Evolutionary conservation across 2,888 invertebrate genomes (phyloP), one percentile per base, ranked within the genome.

Genomic region (Busseola fusca): DNA sequence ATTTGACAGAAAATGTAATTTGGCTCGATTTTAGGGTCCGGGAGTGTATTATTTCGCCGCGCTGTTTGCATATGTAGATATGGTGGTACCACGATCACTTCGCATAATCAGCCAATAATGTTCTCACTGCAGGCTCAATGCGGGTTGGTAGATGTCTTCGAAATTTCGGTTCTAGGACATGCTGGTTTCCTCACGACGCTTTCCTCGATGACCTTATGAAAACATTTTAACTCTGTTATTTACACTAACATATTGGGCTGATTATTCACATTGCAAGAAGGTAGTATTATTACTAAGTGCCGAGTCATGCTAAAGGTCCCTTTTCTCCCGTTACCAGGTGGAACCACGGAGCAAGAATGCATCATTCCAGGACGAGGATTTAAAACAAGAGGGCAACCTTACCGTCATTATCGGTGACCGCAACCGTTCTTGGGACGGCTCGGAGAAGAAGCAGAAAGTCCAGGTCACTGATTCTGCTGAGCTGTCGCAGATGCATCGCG

Each of bases 401-500:
- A 73, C 83, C 1, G 74, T 78, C 25, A 86, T 81, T 48, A 78
- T 86, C 1, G 89, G 87, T 16, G 91, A 91, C 71, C 87, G 87
- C 73, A 88, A 88, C 68, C 88, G 88, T 71, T 91, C 92, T 48
- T 92, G 92, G 92, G 90, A 90, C 78, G 86, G 83, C 1, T 83
- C 76, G 48, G 87, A 87, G 72, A 84, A 86, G 73, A 91, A 89
- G 58, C 90, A 89, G 30, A 82, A 86, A 2, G 91, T 91, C 37
- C 76, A 90, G 0, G 82, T 93, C 52, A 91, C 87, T 63, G 92
- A 93, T 34, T 34, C 34, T 25, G 82, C 78, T 0, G 93, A 93
- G 21, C 77, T 92, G 5, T 87, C 90, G n/a, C 91, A 88, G 60
- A 83, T 90, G 89, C 92, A 92, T 25, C 81, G 91, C 25, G 94